Evolutionary conservation across 2,797 vertebrate genomes (phyloP).

Genomic region (Adelosebastes latens): DNA sequence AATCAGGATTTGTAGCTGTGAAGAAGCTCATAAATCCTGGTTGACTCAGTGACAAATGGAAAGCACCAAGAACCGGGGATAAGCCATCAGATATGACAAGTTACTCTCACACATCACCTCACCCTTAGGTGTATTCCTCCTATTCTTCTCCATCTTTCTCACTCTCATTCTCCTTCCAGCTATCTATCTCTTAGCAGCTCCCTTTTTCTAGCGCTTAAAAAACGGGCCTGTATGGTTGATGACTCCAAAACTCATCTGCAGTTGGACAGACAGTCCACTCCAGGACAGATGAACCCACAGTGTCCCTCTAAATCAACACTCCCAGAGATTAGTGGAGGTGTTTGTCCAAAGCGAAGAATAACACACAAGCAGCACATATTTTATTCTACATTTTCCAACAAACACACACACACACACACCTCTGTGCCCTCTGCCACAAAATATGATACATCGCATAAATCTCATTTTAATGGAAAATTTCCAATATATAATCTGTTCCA

Average conservation of each 20-base stretch:
- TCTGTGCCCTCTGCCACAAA: background rate
- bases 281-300: slow-evolving; percentile 41
- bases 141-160: slow-evolving; percentile 25
- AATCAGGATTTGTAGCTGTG: slow-evolving; percentile 63
- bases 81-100: slow-evolving; percentile 67
- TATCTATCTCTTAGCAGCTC: slow-evolving; percentile 6
- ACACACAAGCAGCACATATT: slow-evolving; percentile 27
- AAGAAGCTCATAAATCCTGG: slow-evolving; percentile 61
- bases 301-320: slow-evolving; percentile 40
- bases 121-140: slow-evolving; percentile 24
- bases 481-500: slow-evolving; percentile 1
- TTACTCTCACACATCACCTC: slow-evolving; percentile 57
- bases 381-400: slow-evolving; percentile 3
- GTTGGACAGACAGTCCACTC: slow-evolving; percentile 19
- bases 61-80: slow-evolving; percentile 36
- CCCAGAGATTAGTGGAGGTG: slow-evolving; percentile 32
- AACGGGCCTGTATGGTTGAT: slow-evolving; percentile 1
- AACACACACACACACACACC: background rate
- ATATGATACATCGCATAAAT: slow-evolving; percentile 2
- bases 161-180: slow-evolving; percentile 12
- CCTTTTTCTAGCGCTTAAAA: slow-evolving; percentile 5
- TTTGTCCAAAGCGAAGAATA: background rate
- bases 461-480: slow-evolving; percentile 19
- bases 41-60: slow-evolving; percentile 67
- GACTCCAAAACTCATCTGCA: slow-evolving; percentile 18